Base-by-base conservation (phyloP, 1,140 invertebrate species). In the Leptopilina boulardi region DNA sequence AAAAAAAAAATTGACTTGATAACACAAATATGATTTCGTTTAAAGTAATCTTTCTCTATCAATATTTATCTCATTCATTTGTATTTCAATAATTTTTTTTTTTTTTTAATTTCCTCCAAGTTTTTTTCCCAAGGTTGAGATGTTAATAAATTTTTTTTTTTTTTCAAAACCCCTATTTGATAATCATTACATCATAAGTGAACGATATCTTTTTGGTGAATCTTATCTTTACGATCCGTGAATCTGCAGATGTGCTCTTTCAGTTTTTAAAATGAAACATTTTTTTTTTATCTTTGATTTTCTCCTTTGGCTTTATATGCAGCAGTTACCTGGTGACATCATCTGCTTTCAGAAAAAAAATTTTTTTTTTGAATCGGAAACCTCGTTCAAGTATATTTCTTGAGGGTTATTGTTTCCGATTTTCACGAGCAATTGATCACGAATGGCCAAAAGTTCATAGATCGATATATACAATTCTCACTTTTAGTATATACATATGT, bases 351-450 rank as follows among this genome's bases (percentile, higher is more conserved):
- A 44, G 59, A 56, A 26, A 34, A 30, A 66, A 0, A 2, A 10
- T 30, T 59, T 70, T 42, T n/a, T 54, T 56, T 80, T 1, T 70
- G 71, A 76, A 79, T 82, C 77, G 75, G 80, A 77, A 73, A 76
- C 75, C 59, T 44, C 51, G 41, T 72, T 10, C 71, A 44, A 54
- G 71, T 79, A 75, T 79, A 73, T 77, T 70, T 19, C 41, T 38
- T 72, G 13, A n/a, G 15, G 26, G 77, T 77, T n/a, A 87, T 91
- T 91, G 89, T 91, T 87, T 87, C 86, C 84, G 82, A 90, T 90
- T 91, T 88, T 89, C 86, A 91, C 89, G 89, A 84, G 85, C 88
- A 91, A 91, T 91, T 90, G 90, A 80, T 87, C 71, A 70, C 85
- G 83, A 88, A 90, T 90, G 78, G 79, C 26, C 70, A 3, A 47